A percentile compares a stretch with the other conserved stretches of the same genome.
Conservation (phyloP, 2,888 invertebrate genomes). For the Tetramorium bicarinatum region DNA sequence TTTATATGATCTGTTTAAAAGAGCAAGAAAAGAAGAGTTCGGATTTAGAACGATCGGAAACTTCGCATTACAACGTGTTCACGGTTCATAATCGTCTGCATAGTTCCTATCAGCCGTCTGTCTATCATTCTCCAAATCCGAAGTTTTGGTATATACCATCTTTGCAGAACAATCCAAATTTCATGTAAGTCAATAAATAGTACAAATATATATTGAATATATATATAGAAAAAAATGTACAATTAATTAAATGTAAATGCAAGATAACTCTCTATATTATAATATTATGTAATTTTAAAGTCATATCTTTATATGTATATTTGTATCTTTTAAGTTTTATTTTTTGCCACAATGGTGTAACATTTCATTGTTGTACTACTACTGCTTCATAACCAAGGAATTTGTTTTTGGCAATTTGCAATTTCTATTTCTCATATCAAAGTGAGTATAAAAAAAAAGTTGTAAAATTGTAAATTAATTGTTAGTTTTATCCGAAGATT, state of each 20-base stretch:
- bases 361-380: not conserved
- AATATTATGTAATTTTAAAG: not conserved
- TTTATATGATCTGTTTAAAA: constrained; percentile 15
- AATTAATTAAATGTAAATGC: not conserved
- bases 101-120: not conserved
- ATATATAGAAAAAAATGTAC: not conserved
- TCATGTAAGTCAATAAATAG: constrained; percentile 15
- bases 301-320: not conserved
- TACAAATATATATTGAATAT: not conserved
- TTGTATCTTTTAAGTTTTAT: not conserved
- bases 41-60: constrained; percentile 59
- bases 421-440: not conserved
- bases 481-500: not conserved
- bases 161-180: not conserved
- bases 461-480: not conserved
- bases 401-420: not conserved
- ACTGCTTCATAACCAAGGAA: not conserved
- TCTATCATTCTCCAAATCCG: not conserved
- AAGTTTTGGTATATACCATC: not conserved
- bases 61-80: constrained; percentile 22
- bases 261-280: not conserved
- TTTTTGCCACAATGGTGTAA: not conserved
- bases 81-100: not conserved
- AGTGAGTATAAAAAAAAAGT: not conserved
- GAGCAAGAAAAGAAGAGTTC: not conserved